Conservation (phyloP, 2,113 vertebrate genomes). For the Python bivittatus region DNA sequence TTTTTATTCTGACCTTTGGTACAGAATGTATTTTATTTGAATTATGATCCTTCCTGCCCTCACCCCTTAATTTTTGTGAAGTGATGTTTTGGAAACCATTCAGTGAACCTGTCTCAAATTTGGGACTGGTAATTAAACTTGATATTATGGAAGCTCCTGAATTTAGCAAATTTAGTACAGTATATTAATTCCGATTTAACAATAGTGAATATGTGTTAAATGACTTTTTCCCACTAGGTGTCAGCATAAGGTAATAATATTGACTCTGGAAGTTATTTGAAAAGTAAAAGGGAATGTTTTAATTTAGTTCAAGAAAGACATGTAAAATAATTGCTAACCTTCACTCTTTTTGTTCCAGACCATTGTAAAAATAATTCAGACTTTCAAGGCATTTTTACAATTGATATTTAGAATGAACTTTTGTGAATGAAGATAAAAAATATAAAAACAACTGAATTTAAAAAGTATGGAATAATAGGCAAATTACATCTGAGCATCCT, state of each 20-base stretch:
- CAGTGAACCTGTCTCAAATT: rapidly evolving
- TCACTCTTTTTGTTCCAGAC: background rate
- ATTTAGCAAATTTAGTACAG: background rate
- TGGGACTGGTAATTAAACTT: rapidly evolving
- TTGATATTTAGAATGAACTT: background rate
- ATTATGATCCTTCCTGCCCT: background rate
- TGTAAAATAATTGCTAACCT: conserved; percentile 18
- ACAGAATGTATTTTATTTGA: conserved; percentile 1
- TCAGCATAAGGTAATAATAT: conserved; percentile 60
- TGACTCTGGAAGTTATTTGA: background rate
- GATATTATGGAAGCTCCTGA: background rate
- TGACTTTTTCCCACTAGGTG: conserved; percentile 69
- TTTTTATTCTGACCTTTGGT: background rate
- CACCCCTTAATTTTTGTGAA: conserved; percentile 2
- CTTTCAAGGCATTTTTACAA: background rate
- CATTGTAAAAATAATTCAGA: background rate
- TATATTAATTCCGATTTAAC: conserved; percentile 29
- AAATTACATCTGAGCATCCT: background rate
- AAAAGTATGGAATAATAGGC: background rate
- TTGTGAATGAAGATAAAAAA: background rate
- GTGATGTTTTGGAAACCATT: background rate
- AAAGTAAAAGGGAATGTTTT: conserved; percentile 8
- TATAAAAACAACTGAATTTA: too few species aligned
- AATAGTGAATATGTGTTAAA: conserved; percentile 1
- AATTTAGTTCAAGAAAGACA: background rate